Percentiles rank a stretch among this genome's conserved stretches.
Conservation (phyloP, 2,113 vertebrate species). For the Mormyrus iriodes region DNA sequence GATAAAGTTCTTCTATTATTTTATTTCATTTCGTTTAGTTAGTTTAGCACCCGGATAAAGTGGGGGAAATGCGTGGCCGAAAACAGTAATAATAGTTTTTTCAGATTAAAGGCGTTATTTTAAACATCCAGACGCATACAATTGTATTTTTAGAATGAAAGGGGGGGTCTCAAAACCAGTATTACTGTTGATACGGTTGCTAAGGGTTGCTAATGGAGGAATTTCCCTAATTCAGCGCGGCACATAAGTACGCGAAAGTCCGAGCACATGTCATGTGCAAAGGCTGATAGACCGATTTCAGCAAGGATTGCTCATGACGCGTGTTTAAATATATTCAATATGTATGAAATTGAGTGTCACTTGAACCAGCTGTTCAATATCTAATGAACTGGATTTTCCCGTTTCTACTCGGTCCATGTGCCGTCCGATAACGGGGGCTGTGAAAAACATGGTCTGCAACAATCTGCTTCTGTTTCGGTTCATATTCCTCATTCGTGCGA, state of each 20-base stretch:
- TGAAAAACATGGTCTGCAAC: background rate
- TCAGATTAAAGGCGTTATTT: background rate
- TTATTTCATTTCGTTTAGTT: background rate
- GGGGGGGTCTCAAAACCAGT: background rate
- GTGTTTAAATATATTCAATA: background rate
- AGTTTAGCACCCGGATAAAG: background rate
- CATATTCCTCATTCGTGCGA: background rate
- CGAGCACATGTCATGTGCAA: background rate
- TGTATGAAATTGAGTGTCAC: background rate
- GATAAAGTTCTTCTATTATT: background rate
- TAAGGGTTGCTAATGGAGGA: background rate
- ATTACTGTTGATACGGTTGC: background rate
- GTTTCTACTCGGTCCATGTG: background rate
- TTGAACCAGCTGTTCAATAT: background rate
- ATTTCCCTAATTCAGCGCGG: background rate
- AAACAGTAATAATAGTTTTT: background rate
- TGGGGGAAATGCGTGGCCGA: background rate
- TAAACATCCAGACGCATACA: background rate
- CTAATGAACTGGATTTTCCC: background rate
- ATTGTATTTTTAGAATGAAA: background rate
- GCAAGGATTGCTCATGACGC: background rate
- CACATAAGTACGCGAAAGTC: background rate
- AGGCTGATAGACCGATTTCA: background rate
- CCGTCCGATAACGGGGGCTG: background rate
- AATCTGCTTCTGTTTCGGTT: background rate